Base-by-base conservation (phyloP, 2,888 invertebrate genomes). In the Sinopyrophorus schimmeli region DNA sequence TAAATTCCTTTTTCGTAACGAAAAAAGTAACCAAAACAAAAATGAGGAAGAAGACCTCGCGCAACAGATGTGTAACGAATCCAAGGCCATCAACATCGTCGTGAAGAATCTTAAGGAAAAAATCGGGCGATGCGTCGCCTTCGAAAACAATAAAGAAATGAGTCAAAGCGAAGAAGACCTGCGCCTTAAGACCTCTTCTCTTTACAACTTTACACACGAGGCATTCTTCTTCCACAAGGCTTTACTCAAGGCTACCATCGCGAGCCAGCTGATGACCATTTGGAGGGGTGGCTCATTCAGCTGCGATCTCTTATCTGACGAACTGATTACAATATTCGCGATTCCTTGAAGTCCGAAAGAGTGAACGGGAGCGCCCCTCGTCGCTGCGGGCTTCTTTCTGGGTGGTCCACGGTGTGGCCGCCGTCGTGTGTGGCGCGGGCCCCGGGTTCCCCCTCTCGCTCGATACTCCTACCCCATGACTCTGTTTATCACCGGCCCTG, bases 341-440 rank as follows among this genome's bases (percentile, higher is more conserved):
- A 67, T 64, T 64, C 60, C 59, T 54, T 55, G 61, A 59, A 61
- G 57, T n/a, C 60, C 51, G 53, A 55, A 62, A 60, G 63, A 59
- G 48, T 37, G 30, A n/a, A n/a, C 52, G 60, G 62, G 63, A 59
- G 62, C 62, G 55, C 59, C 60, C 61, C 62, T 56, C 61, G 30
- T 55, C 31, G 61, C 62, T 60, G 43, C 55, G 55, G 59, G 65
- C 55, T 53, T 66, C 67, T 42, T 59, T 61, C 62, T 72, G 72
- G 72, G 72, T 72, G 72, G 72, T 72, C 72, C 69, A 53, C 71
- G 67, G 71, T 70, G 71, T 68, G 71, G 73, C 71, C 71, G 69
- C 66, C 73, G 60, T 70, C 73, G 73, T 74, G 73, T 73, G 73
- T 73, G 73, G 73, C 69, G 62, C 63, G 54, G 44, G 49, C 51